Conservation (phyloP, 53 echinoderm and acorn worm genomes). For the Glandiceps talaboti region DNA sequence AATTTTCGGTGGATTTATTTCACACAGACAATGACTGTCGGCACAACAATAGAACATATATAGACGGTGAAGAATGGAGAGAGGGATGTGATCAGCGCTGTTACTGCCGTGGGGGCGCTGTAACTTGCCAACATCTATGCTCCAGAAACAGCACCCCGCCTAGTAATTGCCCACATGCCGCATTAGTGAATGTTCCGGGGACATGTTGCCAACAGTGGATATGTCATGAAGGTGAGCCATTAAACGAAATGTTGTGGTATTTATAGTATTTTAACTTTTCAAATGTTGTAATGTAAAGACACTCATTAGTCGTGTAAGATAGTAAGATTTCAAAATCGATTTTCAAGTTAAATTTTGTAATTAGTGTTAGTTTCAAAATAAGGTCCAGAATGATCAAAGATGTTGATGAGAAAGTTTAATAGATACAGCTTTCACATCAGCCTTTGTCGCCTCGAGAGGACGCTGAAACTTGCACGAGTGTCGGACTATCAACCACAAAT, state of each 20-base stretch:
- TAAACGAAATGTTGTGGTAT: too few relatives aligned
- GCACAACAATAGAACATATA: slow-evolving; percentile 61
- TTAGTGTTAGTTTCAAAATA: too few relatives aligned
- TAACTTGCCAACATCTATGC: slow-evolving; percentile 71
- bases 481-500: too few relatives aligned
- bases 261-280: too few relatives aligned
- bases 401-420: too few relatives aligned
- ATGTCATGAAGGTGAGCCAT: slow-evolving; percentile 66
- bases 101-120: slow-evolving; percentile 50
- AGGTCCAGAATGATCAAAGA: too few relatives aligned
- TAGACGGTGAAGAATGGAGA: slow-evolving; percentile 89
- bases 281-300: background rate
- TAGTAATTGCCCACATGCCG: slow-evolving; percentile 55
- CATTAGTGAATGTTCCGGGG: slow-evolving; percentile 75
- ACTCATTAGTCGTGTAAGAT: background rate
- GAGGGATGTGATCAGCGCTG: slow-evolving; percentile 80
- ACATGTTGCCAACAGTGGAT: slow-evolving; percentile 98
- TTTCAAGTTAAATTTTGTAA: too few relatives aligned
- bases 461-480: too few relatives aligned
- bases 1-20: too few relatives aligned
- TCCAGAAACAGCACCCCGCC: slow-evolving; percentile 24
- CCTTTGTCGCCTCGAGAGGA: too few relatives aligned
- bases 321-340: too few relatives aligned
- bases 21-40: slow-evolving; percentile 79
- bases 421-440: too few relatives aligned